Conservation (phyloP, 2,888 invertebrate genomes). For the Apamea monoglypha region DNA sequence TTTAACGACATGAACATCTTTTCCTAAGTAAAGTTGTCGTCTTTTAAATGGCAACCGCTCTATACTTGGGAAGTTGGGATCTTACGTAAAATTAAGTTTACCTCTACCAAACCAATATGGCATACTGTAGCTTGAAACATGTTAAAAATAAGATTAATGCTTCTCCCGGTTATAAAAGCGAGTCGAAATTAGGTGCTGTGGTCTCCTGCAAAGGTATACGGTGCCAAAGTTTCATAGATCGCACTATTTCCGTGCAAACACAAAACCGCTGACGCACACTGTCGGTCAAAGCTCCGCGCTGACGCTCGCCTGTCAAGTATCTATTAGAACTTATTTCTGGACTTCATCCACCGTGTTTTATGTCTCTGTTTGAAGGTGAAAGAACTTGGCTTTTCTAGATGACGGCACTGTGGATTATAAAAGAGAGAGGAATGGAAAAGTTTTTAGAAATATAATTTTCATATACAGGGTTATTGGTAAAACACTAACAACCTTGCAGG, state of each 20-base stretch:
- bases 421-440: conserved; percentile 12
- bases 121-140: conserved; percentile 7
- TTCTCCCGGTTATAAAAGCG: conserved; percentile 68
- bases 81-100: conserved; percentile 32
- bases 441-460: conserved; percentile 20
- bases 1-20: conserved; percentile 47
- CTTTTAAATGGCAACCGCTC: conserved; percentile 37
- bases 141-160: conserved; percentile 64
- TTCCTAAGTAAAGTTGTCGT: conserved; percentile 43
- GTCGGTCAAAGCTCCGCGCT: conserved; percentile 79
- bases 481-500: too few species aligned
- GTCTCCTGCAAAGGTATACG: conserved; percentile 83
- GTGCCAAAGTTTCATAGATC: conserved; percentile 83
- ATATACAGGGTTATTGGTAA: background rate
- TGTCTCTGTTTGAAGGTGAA: conserved; percentile 62
- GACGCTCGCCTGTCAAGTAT: conserved; percentile 69
- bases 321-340: conserved; percentile 69
- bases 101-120: conserved; percentile 11
- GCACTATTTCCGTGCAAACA: conserved; percentile 80
- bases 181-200: conserved; percentile 71
- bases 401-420: conserved; percentile 17
- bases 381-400: conserved; percentile 55
- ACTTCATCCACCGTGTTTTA: conserved; percentile 64
- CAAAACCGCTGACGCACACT: conserved; percentile 67
- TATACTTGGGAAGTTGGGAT: conserved; percentile 23